A percentile compares a stretch with the other conserved stretches of the same genome.
Conservation (phyloP, 1,140 invertebrate species). For the Babylonia areolata region DNA sequence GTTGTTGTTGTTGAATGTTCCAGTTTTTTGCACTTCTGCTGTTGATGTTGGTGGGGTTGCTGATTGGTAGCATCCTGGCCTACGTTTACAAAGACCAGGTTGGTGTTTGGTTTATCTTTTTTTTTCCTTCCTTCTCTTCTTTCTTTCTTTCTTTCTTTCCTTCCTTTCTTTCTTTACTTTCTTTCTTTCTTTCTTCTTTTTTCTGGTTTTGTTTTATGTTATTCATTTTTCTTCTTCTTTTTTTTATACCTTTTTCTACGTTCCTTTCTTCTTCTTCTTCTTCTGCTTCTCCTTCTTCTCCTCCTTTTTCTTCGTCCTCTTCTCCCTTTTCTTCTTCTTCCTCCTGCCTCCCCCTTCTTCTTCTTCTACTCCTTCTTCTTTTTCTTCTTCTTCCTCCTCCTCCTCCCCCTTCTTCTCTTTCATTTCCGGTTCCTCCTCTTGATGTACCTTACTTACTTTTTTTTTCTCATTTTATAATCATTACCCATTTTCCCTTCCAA, state of each 20-base stretch:
- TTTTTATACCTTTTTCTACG: background rate
- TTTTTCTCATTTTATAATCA: no score
- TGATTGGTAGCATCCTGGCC: conserved; percentile 59
- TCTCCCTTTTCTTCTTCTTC: background rate
- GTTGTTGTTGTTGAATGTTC: conserved; percentile 17
- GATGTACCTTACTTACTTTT: no score
- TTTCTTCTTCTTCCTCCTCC: background rate
- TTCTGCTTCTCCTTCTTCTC: background rate
- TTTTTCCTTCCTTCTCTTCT: background rate
- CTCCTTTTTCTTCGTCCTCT: background rate
- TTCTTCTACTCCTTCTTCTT: background rate
- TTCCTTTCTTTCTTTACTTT: background rate
- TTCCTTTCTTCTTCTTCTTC: background rate
- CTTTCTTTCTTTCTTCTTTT: no score
- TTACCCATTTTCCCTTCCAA: no score
- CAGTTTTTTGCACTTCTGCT: conserved; percentile 66
- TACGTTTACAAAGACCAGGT: conserved; percentile 62
- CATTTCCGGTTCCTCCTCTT: no score
- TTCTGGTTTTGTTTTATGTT: background rate
- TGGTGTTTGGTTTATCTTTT: background rate
- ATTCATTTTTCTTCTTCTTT: background rate
- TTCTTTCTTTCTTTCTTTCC: background rate
- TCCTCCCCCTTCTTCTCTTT: background rate
- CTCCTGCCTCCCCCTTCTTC: background rate
- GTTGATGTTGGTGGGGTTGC: conserved; percentile 57